Percentiles rank a stretch among this genome's conserved stretches.
Conservation (phyloP, 2,797 vertebrate genomes). For the Anolis apletophallus region DNA sequence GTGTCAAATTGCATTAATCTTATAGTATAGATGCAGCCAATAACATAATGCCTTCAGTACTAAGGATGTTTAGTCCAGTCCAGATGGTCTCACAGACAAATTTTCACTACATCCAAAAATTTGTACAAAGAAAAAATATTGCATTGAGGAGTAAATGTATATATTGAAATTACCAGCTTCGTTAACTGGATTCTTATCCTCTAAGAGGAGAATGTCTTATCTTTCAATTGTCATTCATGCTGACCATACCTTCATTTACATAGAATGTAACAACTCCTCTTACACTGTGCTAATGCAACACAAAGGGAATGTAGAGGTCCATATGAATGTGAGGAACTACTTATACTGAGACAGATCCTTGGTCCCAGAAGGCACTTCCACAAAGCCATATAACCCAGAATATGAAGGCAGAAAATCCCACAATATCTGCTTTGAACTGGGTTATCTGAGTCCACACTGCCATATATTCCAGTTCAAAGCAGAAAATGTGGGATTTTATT, state of each 20-base stretch:
- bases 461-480: no score
- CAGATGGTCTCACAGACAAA: not conserved
- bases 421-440: no score
- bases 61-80: not conserved
- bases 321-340: not conserved
- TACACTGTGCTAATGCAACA: not conserved
- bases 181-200: not conserved
- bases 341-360: no score
- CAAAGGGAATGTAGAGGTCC: not conserved
- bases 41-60: not conserved
- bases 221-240: not conserved
- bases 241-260: not conserved
- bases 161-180: not conserved
- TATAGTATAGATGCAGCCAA: no score
- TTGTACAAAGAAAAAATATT: not conserved
- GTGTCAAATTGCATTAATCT: no score
- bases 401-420: no score
- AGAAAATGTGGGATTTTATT: no score
- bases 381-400: no score
- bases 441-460: no score
- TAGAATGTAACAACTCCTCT: not conserved
- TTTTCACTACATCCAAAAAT: not conserved
- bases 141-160: not conserved
- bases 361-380: no score
- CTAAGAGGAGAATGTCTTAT: not conserved